These are phyloP conservation scores for Mormyrops attenuatus DNA, from an alignment of 2,797 vertebrate genomes.

Conservation along the genomic window DNA sequence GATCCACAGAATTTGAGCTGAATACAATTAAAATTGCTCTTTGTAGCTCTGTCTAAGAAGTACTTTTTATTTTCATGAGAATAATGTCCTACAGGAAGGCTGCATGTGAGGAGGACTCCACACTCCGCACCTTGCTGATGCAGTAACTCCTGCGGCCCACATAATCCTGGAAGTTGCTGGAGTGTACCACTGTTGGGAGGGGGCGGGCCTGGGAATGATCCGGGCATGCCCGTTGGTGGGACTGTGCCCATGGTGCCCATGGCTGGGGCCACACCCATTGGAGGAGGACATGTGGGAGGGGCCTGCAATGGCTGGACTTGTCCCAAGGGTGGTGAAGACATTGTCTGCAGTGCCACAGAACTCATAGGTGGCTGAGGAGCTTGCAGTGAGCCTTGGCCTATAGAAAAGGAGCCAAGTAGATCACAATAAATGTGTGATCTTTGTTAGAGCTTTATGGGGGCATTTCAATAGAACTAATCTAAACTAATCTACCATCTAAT, in stretches of 20 bases:
- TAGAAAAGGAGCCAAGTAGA: neutral
- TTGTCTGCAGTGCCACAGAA: constrained; percentile 46
- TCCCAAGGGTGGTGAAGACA: constrained; percentile 50
- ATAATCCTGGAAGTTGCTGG: constrained; percentile 62
- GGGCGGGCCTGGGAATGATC: constrained; percentile 60
- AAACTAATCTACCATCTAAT: neutral
- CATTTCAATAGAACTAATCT: neutral
- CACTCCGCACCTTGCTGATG: constrained; percentile 55
- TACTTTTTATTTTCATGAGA: neutral
- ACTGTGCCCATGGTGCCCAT: constrained; percentile 50
- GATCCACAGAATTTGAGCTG: neutral
- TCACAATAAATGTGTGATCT: neutral
- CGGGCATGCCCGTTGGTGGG: constrained; percentile 51
- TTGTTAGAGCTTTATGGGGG: neutral
- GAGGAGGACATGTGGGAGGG: constrained; percentile 33
- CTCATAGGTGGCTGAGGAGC: constrained; percentile 47
- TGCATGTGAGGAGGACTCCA: neutral
- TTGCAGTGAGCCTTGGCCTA: constrained; percentile 58
- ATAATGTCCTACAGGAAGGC: neutral
- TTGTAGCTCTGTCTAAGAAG: neutral
- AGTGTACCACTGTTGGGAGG: constrained; percentile 57
- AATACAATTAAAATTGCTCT: neutral
- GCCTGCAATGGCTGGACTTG: constrained; percentile 50
- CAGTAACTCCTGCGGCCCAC: constrained; percentile 53
- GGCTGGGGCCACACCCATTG: constrained; percentile 33